Conservation (phyloP, 2,888 invertebrate genomes). For the Acanthosepion esculentum region DNA sequence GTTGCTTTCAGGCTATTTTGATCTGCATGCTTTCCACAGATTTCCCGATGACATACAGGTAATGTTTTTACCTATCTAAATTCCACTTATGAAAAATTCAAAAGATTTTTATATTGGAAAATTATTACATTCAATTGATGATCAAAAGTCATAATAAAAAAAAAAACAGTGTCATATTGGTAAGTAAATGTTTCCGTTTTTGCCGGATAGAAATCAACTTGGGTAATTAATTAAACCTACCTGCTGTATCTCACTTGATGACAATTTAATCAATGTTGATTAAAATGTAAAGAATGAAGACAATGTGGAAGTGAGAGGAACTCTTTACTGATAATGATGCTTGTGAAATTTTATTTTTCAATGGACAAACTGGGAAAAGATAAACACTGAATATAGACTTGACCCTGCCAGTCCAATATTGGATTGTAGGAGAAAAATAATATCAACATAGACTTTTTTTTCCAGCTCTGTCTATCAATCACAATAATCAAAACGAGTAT, state of each 20-base stretch:
- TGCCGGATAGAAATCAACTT: too few species aligned
- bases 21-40: background rate
- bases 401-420: background rate
- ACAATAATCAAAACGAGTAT: background rate
- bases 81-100: background rate
- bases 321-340: too few species aligned
- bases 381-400: background rate
- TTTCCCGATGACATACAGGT: background rate
- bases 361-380: background rate
- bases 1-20: slow-evolving; percentile 33
- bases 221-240: too few species aligned
- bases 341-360: background rate
- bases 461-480: background rate
- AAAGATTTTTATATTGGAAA: background rate
- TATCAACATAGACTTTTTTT: background rate
- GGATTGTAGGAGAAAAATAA: background rate
- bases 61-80: background rate
- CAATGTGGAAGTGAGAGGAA: too few species aligned
- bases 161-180: too few species aligned
- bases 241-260: too few species aligned
- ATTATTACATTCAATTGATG: too few species aligned
- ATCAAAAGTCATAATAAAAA: too few species aligned
- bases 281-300: too few species aligned
- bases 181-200: too few species aligned
- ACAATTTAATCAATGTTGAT: too few species aligned